Evolutionary conservation across 2,797 vertebrate genomes (phyloP), one percentile per base, ranked within the genome.

Genomic region (Kryptolebias ocellatus): DNA sequence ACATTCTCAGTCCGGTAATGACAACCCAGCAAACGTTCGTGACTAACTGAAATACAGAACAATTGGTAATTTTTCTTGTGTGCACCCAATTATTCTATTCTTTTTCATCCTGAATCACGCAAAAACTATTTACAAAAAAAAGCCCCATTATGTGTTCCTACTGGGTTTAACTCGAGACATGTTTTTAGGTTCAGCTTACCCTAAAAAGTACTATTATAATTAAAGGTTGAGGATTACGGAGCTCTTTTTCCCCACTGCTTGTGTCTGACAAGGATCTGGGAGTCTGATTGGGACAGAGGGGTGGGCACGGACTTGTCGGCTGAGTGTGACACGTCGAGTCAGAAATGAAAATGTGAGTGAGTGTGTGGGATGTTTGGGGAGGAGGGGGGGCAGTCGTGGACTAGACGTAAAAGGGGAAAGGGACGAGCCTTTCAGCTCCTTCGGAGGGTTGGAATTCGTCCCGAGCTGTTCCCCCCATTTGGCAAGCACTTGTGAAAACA

Each of bases 401-500:
- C 15, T 76, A 67, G 63, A 71, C 63, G 31, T 72, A 67, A 81
- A 81, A 71, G 20, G 72, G 71, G 83, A 87, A 85, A 79, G 80
- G 79, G 85, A 87, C 82, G 79, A 88, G 81, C 77, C 74, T 86
- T 81, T 87, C 66, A 70, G 85, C 83, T 88, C 81, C 89, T 90
- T 86, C 51, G 64, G 84, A 90, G 89, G 87, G 82, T 88, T 89
- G 90, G 89, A 91, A 92, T 91, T 91, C 85, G 86, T 87, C 85
- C 80, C 64, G 71, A 78, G 78, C 82, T 77, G 78, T 81, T 76
- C 74, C 65, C 27, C 85, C 87, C 83, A 82, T 90, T 92, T 91
- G 90, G 90, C 90, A 91, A 87, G 79, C 90, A 91, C 85, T 91
- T 92, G 91, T 92, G 85, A 92, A 92, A 91, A 91, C 84, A 92